Evolutionary conservation across 2,113 vertebrate genomes (phyloP), one percentile per base, ranked within the genome.

Genomic region (Amphiprion percula): DNA sequence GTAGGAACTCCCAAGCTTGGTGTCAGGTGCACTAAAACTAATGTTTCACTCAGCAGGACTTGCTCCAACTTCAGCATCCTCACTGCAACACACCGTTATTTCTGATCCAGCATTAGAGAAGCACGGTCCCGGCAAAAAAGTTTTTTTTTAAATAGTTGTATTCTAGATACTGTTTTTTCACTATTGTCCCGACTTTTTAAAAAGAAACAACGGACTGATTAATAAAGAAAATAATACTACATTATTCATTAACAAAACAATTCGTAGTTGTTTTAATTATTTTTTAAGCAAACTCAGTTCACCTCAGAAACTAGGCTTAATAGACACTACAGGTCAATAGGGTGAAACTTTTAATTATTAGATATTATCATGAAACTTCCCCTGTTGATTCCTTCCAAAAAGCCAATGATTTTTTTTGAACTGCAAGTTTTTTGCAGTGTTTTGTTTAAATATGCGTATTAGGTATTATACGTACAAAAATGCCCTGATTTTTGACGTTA

Each of bases 31-130:
- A 49, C 67, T 64, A 77, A 80, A 87, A 85, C 71, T 78, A 74
- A 89, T 84, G 77, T 82, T 84, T 91, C 83, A 82, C 69, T 91
- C 76, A 79, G 30, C 17, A 46, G 67, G 60, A 47, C 58, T 76
- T 64, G 68, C 79, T 76, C 69, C 3, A 46, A 50, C 72, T 73
- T 44, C 72, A 70, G 21, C 46, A 41, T 61, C 21, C 39, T 71
- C 69, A 68, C 68, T 21, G 15, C 68, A 53, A 28, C 3, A 6
- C 64, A 75, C 64, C 52, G 56, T 65, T n/a, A 70, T 58, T 82
- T 71, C 52, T 71, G 17, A 74, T 80, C 21, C 75, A 58, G n/a
- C 64, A 64, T 67, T 58, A 74, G 69, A 30, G 76, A 70, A 71
- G 24, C 44, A 15, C 6, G 24, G 54, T 76, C 26, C 46, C 28